Conservation (phyloP, 2,113 vertebrate species). For the Eulemur rufifrons region DNA sequence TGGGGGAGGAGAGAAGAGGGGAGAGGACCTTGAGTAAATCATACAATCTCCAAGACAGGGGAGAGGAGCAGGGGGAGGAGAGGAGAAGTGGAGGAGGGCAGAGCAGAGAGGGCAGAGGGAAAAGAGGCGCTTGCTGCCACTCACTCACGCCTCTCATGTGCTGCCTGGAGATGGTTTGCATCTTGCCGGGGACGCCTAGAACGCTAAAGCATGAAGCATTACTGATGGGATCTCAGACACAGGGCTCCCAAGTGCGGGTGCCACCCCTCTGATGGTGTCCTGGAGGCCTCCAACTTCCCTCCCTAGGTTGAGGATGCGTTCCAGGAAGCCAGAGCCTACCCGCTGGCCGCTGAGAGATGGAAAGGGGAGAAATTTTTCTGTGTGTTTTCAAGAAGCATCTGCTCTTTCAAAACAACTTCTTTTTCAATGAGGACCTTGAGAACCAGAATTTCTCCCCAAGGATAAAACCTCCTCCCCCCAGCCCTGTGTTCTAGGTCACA, state of each 20-base stretch:
- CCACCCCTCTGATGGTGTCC: not conserved
- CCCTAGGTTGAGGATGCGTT: not conserved
- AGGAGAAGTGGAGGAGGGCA: not conserved
- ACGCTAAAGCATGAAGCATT: not conserved
- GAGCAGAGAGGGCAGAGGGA: not conserved
- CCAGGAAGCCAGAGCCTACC: not conserved
- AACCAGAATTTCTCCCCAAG: not conserved
- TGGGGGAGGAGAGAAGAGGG: not conserved
- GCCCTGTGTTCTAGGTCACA: not conserved
- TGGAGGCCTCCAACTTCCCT: not conserved
- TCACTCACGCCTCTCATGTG: not conserved
- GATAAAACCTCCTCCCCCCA: not conserved
- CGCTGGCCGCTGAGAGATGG: not conserved
- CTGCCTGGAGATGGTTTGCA: not conserved
- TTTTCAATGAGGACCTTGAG: not conserved
- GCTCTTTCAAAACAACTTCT: constrained; percentile 47
- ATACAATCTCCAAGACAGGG: not conserved
- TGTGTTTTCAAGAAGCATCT: constrained; percentile 37
- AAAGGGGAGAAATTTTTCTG: not conserved
- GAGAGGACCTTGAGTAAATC: too few species aligned
- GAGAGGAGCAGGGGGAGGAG: too few species aligned
- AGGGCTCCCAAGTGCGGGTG: not conserved
- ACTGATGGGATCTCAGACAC: not conserved
- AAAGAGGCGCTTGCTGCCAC: not conserved
- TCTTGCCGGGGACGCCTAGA: not conserved